Conservation (phyloP, 2,113 vertebrate species). For the Varanus salvator region DNA sequence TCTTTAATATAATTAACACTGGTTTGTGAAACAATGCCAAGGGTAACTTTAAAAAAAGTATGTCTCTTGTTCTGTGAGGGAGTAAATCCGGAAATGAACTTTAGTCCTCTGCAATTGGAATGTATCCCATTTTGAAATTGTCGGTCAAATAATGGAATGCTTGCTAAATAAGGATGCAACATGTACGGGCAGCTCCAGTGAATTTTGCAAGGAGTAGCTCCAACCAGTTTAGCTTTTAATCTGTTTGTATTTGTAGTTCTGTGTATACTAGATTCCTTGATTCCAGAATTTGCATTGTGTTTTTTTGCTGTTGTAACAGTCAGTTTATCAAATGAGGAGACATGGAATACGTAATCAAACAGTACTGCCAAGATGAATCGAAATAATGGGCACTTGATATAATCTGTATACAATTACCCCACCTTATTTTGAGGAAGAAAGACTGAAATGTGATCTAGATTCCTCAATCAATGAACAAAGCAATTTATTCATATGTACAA, state of each 20-base stretch:
- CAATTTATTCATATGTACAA: not conserved
- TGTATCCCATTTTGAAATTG: conserved; percentile 7
- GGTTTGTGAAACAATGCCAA: conserved; percentile 20
- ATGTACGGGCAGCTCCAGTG: not conserved
- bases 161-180: conserved; percentile 1
- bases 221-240: not conserved
- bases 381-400: conserved; percentile 35
- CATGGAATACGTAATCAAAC: not conserved
- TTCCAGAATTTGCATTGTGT: not conserved
- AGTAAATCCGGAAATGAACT: not conserved
- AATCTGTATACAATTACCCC: conserved; percentile 35
- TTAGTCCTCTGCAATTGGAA: conserved; percentile 2
- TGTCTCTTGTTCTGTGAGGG: not conserved
- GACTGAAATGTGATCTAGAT: conserved; percentile 19
- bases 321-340: rapidly evolving
- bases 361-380: not conserved
- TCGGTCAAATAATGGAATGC: conserved; percentile 14
- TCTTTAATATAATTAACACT: not conserved
- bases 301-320: conserved; percentile 21
- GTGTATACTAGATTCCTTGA: not conserved
- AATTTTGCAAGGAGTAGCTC: not conserved
- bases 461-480: not conserved
- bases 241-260: not conserved
- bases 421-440: conserved; percentile 42
- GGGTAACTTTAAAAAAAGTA: conserved; percentile 1